phyloP scores from a whole-genome alignment of 2,888 invertebrate species.

The Hyppa rectilinea region DNA sequence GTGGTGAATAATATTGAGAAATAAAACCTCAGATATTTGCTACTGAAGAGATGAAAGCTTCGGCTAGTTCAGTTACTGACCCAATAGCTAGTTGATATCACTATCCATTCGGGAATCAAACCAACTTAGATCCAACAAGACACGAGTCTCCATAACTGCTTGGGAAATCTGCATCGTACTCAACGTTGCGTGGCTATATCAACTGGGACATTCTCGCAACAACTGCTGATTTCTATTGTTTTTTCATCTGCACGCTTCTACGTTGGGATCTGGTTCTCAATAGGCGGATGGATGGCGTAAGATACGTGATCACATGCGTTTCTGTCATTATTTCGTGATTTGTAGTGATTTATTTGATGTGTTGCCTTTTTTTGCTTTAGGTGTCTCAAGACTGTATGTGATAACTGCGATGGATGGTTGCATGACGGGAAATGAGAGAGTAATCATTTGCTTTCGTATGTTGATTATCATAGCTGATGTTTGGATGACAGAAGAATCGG shows the following conservation, averaged over 20 bases:
- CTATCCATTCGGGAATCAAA: background rate
- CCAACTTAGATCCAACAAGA: constrained; percentile 17
- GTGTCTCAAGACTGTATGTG: background rate
- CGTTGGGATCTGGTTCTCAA: constrained; percentile 56
- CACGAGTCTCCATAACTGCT: constrained; percentile 28
- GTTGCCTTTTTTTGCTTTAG: constrained; percentile 8
- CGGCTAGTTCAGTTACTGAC: background rate
- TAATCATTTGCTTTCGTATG: background rate
- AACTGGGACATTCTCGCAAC: constrained; percentile 51
- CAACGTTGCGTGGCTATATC: constrained; percentile 27
- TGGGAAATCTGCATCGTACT: constrained; percentile 50
- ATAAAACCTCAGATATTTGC: background rate
- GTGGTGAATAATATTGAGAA: background rate
- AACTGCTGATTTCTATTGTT: constrained; percentile 61
- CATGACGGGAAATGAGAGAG: background rate
- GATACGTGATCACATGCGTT: constrained; percentile 6
- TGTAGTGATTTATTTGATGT: constrained; percentile 33
- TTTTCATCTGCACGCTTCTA: constrained; percentile 48
- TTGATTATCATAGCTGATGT: background rate
- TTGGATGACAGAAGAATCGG: background rate
- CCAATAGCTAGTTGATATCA: background rate
- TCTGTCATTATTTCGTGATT: constrained; percentile 29
- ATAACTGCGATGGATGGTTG: background rate
- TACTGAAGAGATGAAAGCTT: background rate
- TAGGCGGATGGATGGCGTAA: constrained; percentile 54